These are phyloP conservation scores for Stomatorhinus walkeri DNA, from an alignment of 2,797 vertebrate species.

Conservation along the genomic window DNA sequence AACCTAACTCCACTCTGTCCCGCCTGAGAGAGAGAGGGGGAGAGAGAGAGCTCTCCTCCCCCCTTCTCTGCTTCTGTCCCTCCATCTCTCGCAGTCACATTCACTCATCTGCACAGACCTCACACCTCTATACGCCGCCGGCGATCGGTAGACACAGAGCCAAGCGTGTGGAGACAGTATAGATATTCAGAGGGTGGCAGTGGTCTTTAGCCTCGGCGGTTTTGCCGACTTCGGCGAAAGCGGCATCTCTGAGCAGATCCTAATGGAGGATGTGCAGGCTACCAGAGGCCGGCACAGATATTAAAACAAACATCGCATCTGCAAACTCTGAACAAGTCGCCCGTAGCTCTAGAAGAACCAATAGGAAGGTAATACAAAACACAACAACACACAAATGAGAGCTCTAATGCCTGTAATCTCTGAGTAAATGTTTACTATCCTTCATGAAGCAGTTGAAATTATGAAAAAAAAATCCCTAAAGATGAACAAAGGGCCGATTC, in stretches of 20 bases:
- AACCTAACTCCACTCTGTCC: slow-evolving; percentile 50
- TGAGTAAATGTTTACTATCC: background rate
- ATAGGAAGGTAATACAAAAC: background rate
- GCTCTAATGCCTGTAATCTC: background rate
- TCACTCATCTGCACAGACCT: background rate
- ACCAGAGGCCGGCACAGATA: background rate
- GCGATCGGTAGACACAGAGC: background rate
- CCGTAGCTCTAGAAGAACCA: background rate
- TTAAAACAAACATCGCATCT: background rate
- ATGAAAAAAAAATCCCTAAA: background rate
- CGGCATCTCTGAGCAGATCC: background rate
- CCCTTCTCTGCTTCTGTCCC: slow-evolving; percentile 6
- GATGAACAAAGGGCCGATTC: background rate
- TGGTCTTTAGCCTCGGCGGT: background rate
- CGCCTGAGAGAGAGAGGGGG: slow-evolving; percentile 6
- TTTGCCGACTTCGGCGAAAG: background rate
- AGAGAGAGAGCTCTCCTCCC: background rate
- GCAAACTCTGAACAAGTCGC: background rate
- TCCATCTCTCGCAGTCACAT: slow-evolving; percentile 2
- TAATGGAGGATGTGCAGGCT: background rate
- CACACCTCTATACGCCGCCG: background rate
- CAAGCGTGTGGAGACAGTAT: background rate
- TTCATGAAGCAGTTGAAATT: background rate
- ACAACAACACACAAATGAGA: background rate
- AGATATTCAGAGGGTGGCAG: background rate